Evolutionary conservation across 1,140 invertebrate genomes (phyloP).

Genomic region (Trichoplusia ni): DNA sequence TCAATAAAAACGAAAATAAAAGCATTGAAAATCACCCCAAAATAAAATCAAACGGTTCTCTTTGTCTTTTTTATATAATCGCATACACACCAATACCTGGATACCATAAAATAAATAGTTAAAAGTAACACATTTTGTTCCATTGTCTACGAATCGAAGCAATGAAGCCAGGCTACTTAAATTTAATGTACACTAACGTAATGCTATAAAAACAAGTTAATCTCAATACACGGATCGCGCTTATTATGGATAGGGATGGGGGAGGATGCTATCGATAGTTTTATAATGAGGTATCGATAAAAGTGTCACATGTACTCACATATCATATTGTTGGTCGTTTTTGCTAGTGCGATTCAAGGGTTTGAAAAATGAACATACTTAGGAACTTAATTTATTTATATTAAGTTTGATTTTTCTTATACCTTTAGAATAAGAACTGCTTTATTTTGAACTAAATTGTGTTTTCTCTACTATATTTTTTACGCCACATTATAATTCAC

Average conservation of each 20-base stretch:
- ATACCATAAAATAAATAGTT: conserved; percentile 60
- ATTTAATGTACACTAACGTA: conserved; percentile 78
- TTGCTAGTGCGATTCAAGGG: no score
- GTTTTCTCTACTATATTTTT: no score
- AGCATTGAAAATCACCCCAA: no score
- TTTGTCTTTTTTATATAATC: conserved; percentile 23
- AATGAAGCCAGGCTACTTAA: conserved; percentile 74
- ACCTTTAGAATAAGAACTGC: no score
- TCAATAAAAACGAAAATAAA: no score
- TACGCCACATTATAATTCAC: no score
- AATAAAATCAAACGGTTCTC: not conserved
- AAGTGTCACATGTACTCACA: not conserved
- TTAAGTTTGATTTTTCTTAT: no score
- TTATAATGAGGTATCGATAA: not conserved
- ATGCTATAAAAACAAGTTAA: conserved; percentile 77
- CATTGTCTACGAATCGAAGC: conserved; percentile 71
- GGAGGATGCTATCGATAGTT: conserved; percentile 29
- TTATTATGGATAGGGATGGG: conserved; percentile 18
- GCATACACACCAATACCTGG: conserved; percentile 45
- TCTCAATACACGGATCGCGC: conserved; percentile 53
- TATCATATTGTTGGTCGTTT: no score
- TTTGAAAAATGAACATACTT: no score
- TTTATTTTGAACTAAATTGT: no score
- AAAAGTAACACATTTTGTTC: conserved; percentile 55
- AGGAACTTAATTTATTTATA: no score